These are phyloP conservation scores for Hemibagrus guttatus DNA, from an alignment of 2,797 vertebrate genomes.

Conservation along the genomic window DNA sequence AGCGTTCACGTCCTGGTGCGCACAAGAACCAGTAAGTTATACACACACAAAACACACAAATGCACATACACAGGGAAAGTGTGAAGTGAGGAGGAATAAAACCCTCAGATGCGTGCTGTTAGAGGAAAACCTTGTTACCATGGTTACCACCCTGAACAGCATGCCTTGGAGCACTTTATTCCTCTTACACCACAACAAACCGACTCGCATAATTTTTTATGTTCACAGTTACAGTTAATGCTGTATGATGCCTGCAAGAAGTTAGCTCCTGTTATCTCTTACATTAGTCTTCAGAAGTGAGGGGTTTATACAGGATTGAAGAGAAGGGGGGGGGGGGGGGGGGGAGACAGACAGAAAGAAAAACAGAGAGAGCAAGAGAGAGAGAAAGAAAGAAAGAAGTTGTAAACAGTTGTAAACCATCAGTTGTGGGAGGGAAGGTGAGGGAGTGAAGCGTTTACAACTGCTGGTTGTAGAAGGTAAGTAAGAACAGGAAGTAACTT, in stretches of 20 bases:
- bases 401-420: too few species aligned
- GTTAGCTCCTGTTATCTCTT: background rate
- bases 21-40: background rate
- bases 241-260: background rate
- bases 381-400: too few species aligned
- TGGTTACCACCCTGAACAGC: background rate
- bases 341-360: too few species aligned
- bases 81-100: background rate
- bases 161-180: background rate
- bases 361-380: too few species aligned
- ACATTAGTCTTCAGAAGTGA: background rate
- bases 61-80: background rate
- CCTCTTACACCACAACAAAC: background rate
- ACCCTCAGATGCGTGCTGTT: background rate
- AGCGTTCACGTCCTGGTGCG: slow-evolving; percentile 85
- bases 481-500: background rate
- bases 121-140: background rate
- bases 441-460: background rate
- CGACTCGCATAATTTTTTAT: too few species aligned
- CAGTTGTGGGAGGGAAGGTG: too few species aligned
- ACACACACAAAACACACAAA: background rate
- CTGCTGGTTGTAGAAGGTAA: background rate
- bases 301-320: too few species aligned
- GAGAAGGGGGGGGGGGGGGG: too few species aligned
- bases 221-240: background rate